These are phyloP conservation scores for Macheiramphus alcinus DNA, from an alignment of 2,113 vertebrate species.

Conservation along the genomic window DNA sequence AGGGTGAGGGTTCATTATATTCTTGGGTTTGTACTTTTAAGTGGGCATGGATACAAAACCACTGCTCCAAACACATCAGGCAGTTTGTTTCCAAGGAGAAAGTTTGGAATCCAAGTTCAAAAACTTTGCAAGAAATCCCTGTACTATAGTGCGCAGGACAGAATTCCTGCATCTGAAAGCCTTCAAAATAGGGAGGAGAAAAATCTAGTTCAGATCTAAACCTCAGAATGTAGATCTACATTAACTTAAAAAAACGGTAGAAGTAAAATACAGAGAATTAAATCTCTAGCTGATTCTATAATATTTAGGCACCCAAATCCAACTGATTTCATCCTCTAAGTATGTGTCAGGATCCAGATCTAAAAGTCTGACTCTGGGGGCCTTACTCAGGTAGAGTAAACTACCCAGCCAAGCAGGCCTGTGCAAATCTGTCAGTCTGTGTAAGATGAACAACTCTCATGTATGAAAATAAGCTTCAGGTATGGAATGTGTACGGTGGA, in stretches of 20 bases:
- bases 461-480: neutral
- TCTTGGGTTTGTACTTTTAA: neutral
- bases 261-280: neutral
- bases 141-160: neutral
- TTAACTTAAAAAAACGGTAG: neutral
- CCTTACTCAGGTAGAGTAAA: neutral
- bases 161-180: neutral
- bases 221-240: neutral
- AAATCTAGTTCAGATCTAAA: neutral
- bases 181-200: neutral
- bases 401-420: rapidly evolving
- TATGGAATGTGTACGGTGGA: neutral
- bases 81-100: slow-evolving; percentile 38
- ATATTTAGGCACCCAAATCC: neutral
- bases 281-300: neutral
- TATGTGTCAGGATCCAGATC: neutral
- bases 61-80: neutral
- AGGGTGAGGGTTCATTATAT: neutral
- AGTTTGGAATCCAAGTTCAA: neutral
- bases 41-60: neutral
- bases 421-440: neutral
- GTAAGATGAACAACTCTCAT: neutral
- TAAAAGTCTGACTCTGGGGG: neutral
- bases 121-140: neutral
- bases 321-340: neutral